Conservation (phyloP, 1,140 invertebrate genomes). For the Eueides isabella region DNA sequence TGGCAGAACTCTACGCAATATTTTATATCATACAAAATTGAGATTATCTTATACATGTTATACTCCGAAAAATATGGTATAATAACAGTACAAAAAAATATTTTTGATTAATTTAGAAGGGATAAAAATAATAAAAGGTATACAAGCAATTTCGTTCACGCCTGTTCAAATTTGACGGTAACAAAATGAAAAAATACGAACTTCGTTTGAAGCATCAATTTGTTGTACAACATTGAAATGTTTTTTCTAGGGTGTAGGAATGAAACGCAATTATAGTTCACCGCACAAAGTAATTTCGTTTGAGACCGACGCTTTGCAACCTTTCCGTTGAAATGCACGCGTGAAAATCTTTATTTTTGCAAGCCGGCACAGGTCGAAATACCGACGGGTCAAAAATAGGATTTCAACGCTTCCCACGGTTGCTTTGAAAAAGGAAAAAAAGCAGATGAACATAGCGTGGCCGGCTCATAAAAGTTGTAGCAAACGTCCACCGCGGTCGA, state of each 20-base stretch:
- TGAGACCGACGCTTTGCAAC: conserved; percentile 40
- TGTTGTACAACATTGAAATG: conserved; percentile 29
- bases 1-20: no score
- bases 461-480: conserved; percentile 73
- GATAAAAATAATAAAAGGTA: background rate
- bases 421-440: conserved; percentile 55
- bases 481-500: conserved; percentile 39
- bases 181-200: conserved; percentile 15
- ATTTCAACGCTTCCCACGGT: conserved; percentile 57
- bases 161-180: conserved; percentile 5
- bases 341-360: conserved; percentile 61
- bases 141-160: background rate
- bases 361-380: conserved; percentile 48
- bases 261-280: conserved; percentile 39
- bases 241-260: conserved; percentile 33
- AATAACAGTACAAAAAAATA: background rate
- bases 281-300: conserved; percentile 43
- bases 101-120: background rate
- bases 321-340: conserved; percentile 47
- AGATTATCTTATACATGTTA: background rate
- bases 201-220: conserved; percentile 23
- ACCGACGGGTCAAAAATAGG: conserved; percentile 61
- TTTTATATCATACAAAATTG: no score
- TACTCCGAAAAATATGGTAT: no score
- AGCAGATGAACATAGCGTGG: conserved; percentile 45